Conservation (phyloP, 2,888 invertebrate species). For the Polietes domitor region DNA sequence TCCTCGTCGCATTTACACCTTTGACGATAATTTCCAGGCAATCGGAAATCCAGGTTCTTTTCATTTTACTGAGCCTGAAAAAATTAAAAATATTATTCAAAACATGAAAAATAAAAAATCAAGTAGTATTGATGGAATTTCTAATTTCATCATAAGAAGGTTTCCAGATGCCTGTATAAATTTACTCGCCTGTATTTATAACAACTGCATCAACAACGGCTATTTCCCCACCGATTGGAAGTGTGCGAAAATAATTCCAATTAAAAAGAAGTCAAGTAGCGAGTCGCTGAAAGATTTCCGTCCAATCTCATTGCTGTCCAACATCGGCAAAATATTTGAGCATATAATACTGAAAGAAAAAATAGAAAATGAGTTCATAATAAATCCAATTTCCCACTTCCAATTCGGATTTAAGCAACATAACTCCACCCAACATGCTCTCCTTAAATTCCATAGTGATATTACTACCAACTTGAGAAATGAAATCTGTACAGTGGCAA, state of each 20-base stretch:
- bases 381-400: slow-evolving; percentile 28
- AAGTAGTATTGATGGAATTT: slow-evolving; percentile 18
- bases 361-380: slow-evolving; percentile 16
- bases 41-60: background rate
- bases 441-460: slow-evolving; percentile 55
- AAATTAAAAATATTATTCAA: slow-evolving; percentile 2
- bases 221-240: slow-evolving; percentile 24
- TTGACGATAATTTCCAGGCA: background rate
- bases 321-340: slow-evolving; percentile 43
- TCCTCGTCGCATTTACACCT: slow-evolving; percentile 18
- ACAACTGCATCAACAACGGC: too few relatives aligned
- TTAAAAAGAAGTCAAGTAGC: slow-evolving; percentile 21
- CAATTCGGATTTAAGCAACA: slow-evolving; percentile 53
- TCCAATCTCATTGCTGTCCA: slow-evolving; percentile 38
- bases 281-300: slow-evolving; percentile 5
- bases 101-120: slow-evolving; percentile 45
- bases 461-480: slow-evolving; percentile 40
- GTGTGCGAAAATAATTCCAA: slow-evolving; percentile 27
- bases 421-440: slow-evolving; percentile 39
- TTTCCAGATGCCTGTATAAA: background rate
- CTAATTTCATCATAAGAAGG: too few relatives aligned
- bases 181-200: slow-evolving; percentile 8
- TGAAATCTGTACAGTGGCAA: slow-evolving; percentile 43
- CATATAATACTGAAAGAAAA: slow-evolving; percentile 33
- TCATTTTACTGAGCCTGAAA: background rate